These are phyloP conservation scores for Helarctos malayanus DNA, from an alignment of 2,797 vertebrate species.

Conservation along the genomic window DNA sequence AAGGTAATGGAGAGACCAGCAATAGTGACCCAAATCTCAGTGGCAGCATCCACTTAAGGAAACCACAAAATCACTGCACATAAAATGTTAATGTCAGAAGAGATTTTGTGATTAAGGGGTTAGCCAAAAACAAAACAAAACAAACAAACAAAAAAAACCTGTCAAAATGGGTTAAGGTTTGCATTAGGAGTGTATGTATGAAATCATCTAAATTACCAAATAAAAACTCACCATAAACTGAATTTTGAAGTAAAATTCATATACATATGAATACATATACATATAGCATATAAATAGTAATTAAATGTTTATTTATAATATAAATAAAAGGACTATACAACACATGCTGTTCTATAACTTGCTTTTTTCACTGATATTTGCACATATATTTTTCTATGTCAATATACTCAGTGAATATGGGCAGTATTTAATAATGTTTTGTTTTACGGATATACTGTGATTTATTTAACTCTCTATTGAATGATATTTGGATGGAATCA, in stretches of 20 bases:
- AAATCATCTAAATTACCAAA: background rate
- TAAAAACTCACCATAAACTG: slow-evolving; percentile 4
- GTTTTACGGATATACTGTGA: background rate
- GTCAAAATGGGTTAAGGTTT: background rate
- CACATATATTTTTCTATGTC: background rate
- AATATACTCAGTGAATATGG: background rate
- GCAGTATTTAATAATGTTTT: background rate
- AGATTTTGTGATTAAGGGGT: background rate
- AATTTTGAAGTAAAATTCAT: slow-evolving; percentile 22
- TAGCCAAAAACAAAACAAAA: background rate
- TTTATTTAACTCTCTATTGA: background rate
- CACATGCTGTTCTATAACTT: background rate
- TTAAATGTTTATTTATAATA: background rate
- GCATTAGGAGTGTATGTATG: background rate
- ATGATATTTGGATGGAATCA: background rate
- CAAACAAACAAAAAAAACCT: background rate
- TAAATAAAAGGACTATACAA: background rate
- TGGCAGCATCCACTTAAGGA: slow-evolving; percentile 29
- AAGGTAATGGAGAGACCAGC: background rate
- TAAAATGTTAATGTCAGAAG: slow-evolving; percentile 39
- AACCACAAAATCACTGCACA: slow-evolving; percentile 20
- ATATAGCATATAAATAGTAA: background rate
- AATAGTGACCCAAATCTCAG: slow-evolving; percentile 22
- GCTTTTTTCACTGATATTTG: background rate
- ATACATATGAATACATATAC: background rate